Conservation (phyloP, 2,797 vertebrate species). For the Amazonetta brasiliensis region DNA sequence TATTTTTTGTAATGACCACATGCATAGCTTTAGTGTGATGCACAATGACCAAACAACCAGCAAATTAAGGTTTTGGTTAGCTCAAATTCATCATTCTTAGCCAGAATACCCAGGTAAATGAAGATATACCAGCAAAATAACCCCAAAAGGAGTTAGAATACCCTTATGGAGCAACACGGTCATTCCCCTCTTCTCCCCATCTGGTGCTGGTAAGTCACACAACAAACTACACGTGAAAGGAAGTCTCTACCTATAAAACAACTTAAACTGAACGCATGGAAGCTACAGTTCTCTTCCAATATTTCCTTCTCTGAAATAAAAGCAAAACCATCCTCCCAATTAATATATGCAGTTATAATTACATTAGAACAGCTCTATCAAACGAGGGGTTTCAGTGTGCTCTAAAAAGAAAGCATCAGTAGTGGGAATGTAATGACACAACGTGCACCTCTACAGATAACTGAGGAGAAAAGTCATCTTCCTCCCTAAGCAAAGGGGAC, state of each 20-base stretch:
- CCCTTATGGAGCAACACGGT: fast-evolving
- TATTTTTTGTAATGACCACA: neutral
- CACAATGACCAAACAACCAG: neutral
- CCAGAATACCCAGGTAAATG: neutral
- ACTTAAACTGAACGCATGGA: neutral
- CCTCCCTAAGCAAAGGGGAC: neutral
- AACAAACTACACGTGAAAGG: neutral
- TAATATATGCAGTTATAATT: neutral
- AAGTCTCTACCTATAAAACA: neutral
- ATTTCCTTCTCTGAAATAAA: neutral
- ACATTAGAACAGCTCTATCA: neutral
- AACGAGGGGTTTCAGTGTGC: neutral
- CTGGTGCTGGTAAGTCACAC: fast-evolving
- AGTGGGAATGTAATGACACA: neutral
- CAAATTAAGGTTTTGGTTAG: neutral
- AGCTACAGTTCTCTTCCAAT: neutral
- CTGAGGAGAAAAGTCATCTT: neutral
- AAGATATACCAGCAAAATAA: neutral
- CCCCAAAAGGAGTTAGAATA: neutral
- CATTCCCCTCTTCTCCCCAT: fast-evolving
- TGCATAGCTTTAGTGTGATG: neutral
- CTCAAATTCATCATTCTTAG: neutral
- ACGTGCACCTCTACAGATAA: neutral
- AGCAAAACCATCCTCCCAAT: neutral
- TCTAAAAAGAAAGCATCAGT: neutral